Conservation (phyloP, 2,113 vertebrate species). For the Mesoclemmys tuberculata region DNA sequence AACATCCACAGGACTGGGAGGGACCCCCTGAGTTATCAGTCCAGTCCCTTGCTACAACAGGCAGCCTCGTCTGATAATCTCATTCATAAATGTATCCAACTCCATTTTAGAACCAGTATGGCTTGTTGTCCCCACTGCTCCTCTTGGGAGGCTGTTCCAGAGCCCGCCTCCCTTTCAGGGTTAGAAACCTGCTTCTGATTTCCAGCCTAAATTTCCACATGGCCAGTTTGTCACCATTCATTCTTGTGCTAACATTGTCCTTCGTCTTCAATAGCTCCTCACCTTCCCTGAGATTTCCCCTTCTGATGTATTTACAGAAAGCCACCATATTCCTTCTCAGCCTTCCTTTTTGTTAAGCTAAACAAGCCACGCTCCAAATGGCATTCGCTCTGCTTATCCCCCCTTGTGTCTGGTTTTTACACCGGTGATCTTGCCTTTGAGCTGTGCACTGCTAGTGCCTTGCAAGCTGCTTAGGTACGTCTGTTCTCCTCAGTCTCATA, state of each 20-base stretch:
- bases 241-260: neutral
- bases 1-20: neutral
- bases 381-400: neutral
- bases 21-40: neutral
- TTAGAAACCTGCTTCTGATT: neutral
- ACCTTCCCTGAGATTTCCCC: neutral
- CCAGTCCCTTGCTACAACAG: too few species aligned
- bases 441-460: neutral
- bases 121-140: neutral
- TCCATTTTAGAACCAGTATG: neutral
- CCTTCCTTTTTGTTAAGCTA: neutral
- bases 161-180: neutral
- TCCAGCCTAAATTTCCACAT: neutral
- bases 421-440: neutral
- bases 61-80: neutral
- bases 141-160: neutral
- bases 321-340: too few species aligned
- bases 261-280: neutral
- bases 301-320: neutral
- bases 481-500: neutral
- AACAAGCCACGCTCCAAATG: neutral
- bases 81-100: neutral
- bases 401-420: neutral
- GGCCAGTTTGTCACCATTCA: neutral
- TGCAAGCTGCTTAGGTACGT: neutral